Conservation (phyloP, 2,113 vertebrate species). For the Sterrhoptilus dennistouni region DNA sequence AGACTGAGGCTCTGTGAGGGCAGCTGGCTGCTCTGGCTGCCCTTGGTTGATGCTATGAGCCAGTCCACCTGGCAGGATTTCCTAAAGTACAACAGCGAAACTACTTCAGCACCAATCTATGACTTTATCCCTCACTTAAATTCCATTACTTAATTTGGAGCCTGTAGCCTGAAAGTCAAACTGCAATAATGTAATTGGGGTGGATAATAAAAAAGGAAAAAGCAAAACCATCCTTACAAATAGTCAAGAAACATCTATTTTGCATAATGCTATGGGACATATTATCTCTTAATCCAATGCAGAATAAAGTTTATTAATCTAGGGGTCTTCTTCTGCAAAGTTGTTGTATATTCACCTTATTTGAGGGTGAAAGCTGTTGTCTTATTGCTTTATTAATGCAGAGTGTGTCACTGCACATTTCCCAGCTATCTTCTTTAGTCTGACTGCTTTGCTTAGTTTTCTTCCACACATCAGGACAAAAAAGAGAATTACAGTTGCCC, state of each 20-base stretch:
- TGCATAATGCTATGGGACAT: accelerated
- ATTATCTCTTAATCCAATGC: not conserved
- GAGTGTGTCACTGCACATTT: not conserved
- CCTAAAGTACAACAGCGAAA: not conserved
- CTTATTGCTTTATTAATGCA: not conserved
- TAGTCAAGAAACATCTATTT: not conserved
- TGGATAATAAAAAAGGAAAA: not conserved
- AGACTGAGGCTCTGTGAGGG: accelerated
- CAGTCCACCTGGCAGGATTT: not conserved
- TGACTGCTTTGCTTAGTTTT: not conserved
- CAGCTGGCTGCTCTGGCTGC: too few species aligned
- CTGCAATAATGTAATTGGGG: not conserved
- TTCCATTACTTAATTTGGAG: not conserved
- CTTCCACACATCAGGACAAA: not conserved
- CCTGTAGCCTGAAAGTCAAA: not conserved
- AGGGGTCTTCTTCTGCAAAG: not conserved
- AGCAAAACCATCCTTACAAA: not conserved
- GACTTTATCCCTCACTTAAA: not conserved
- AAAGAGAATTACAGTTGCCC: not conserved
- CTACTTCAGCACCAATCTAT: accelerated
- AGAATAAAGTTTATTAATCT: not conserved
- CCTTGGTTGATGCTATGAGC: accelerated
- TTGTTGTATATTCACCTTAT: not conserved
- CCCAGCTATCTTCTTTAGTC: not conserved
- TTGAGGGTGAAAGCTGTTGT: not conserved